These are phyloP conservation scores for Podarcis lilfordi DNA, from an alignment of 2,797 vertebrate species.

Conservation along the genomic window DNA sequence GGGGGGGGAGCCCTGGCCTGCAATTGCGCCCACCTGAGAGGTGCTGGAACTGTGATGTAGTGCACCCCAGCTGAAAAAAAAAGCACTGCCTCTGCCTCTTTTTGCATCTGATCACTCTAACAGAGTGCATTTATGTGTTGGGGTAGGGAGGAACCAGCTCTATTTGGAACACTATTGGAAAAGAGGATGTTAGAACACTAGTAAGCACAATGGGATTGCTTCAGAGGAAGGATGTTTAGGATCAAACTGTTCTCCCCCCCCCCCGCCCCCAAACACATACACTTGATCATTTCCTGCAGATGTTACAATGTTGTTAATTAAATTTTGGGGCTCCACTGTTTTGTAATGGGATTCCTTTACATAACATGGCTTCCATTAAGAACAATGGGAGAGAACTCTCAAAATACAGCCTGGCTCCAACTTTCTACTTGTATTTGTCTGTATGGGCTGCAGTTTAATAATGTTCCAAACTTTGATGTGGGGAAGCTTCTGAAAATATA, in stretches of 20 bases:
- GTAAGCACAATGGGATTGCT: background rate
- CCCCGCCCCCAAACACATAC: background rate
- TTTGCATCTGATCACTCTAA: background rate
- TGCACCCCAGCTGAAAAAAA: no score
- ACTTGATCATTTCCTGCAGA: background rate
- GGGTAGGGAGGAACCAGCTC: background rate
- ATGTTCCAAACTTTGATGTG: background rate
- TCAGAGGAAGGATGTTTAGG: background rate
- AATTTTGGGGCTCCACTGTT: background rate
- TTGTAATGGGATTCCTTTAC: background rate
- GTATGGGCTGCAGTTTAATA: background rate
- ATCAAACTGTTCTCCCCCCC: no score
- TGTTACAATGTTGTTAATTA: conserved; percentile 10
- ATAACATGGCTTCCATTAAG: conserved; percentile 22
- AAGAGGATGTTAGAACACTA: background rate
- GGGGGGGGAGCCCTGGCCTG: no score
- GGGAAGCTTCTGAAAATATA: conserved; percentile 17
- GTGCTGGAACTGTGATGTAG: no score
- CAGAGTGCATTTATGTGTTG: no score
- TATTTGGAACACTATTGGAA: background rate
- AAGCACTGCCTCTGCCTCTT: no score
- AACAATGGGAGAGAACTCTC: conserved; percentile 15
- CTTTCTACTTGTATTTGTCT: conserved; percentile 8
- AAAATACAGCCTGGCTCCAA: background rate
- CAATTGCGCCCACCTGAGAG: no score